These are phyloP conservation scores for Corythornis leucogaster DNA, from an alignment of 2,797 vertebrate species.

Conservation along the genomic window DNA sequence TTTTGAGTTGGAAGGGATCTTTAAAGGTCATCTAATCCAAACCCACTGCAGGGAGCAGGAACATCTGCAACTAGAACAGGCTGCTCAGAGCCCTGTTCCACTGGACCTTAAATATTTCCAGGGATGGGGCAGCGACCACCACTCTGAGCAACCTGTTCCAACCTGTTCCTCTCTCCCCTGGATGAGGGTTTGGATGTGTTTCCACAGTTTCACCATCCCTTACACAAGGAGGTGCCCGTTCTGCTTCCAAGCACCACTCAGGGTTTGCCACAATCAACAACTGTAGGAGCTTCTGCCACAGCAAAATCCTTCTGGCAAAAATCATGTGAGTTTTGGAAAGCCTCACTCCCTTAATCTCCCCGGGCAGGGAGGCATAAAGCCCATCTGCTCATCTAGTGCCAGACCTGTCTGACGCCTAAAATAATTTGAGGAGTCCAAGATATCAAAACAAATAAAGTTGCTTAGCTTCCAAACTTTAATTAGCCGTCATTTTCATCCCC, in stretches of 20 bases:
- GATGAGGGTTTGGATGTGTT: rapidly evolving
- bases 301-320: neutral
- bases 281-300: neutral
- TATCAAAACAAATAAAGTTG: neutral
- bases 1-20: neutral
- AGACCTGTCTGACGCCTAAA: conserved; percentile 18
- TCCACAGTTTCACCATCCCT: neutral
- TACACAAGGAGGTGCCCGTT: neutral
- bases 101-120: neutral
- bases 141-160: neutral
- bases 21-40: neutral
- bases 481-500: neutral
- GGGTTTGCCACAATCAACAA: rapidly evolving
- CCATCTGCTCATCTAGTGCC: conserved; percentile 10
- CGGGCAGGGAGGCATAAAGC: neutral
- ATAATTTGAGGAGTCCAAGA: neutral
- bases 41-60: neutral
- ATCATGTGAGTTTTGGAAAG: neutral
- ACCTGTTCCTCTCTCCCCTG: neutral
- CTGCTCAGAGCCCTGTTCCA: neutral
- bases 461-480: neutral
- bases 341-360: neutral
- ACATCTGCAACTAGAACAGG: neutral
- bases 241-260: neutral
- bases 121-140: neutral